Conservation (phyloP, 2,797 vertebrate species). For the Lacerta viridis region DNA sequence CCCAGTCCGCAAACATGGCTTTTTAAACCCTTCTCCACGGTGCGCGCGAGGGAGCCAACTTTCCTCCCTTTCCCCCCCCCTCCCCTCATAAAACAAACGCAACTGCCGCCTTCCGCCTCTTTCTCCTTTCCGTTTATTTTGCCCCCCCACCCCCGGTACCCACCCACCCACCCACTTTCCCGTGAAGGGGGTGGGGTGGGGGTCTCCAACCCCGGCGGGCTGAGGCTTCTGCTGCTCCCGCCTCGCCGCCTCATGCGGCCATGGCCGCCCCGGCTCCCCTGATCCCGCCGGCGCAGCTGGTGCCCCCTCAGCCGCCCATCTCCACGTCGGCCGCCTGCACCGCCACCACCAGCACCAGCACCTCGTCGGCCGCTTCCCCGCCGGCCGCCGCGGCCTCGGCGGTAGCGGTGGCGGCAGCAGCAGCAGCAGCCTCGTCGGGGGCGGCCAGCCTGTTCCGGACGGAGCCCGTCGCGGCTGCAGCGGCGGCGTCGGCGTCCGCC, state of each 20-base stretch:
- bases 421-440: slow-evolving; percentile 81
- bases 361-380: slow-evolving; percentile 91
- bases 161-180: not conserved
- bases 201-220: not conserved
- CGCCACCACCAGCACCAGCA: slow-evolving; percentile 84
- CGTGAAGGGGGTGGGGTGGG: not conserved
- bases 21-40: slow-evolving; percentile 27
- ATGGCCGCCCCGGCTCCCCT: slow-evolving; percentile 98
- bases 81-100: no score
- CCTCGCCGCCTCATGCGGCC: slow-evolving; percentile 82
- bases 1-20: slow-evolving; percentile 59
- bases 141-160: not conserved
- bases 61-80: slow-evolving; percentile 69
- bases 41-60: slow-evolving; percentile 61
- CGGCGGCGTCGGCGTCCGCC: slow-evolving; percentile 76
- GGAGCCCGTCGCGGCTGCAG: slow-evolving; percentile 76
- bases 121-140: not conserved
- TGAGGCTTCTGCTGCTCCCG: not conserved
- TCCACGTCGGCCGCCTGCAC: slow-evolving; percentile 88
- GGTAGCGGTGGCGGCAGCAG: slow-evolving; percentile 70
- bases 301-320: slow-evolving; percentile 89
- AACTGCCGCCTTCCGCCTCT: not conserved
- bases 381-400: slow-evolving; percentile 80
- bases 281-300: slow-evolving; percentile 92
- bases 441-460: slow-evolving; percentile 88